A percentile compares a stretch with the other conserved stretches of the same genome.
Conservation (phyloP, 2,888 invertebrate species). For the Drosophila neutralis region DNA sequence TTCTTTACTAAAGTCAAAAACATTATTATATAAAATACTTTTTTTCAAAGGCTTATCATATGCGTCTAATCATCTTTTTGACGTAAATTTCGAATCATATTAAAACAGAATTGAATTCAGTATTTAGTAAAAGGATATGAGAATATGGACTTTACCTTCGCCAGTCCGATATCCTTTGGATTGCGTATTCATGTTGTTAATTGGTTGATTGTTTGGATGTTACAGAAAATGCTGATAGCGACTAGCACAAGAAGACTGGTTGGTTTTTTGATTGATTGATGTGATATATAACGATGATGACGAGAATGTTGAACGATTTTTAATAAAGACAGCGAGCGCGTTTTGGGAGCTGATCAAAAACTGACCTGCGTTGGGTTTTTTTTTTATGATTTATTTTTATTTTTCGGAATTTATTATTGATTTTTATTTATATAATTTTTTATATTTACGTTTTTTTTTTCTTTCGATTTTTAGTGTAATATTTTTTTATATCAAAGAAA, state of each 20-base stretch:
- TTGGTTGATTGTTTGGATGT: conserved; percentile 36
- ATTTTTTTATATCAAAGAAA: conserved; percentile 75
- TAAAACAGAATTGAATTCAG: background rate
- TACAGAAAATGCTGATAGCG: conserved; percentile 73
- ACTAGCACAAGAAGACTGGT: conserved; percentile 70
- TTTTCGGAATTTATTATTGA: conserved; percentile 19
- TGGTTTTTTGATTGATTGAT: conserved; percentile 42
- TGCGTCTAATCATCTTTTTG: background rate
- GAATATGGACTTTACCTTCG: conserved; percentile 78
- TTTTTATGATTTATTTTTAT: conserved; percentile 6
- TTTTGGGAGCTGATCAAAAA: conserved; percentile 45
- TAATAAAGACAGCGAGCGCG: conserved; percentile 46
- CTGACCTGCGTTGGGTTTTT: conserved; percentile 25
- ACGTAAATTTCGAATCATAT: background rate
- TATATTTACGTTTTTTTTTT: conserved; percentile 21
- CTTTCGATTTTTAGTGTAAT: conserved; percentile 54
- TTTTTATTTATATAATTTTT: conserved; percentile 23
- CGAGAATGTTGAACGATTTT: conserved; percentile 63
- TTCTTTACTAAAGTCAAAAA: background rate
- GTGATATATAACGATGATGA: conserved; percentile 20
- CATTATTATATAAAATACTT: background rate
- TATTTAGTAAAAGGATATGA: background rate
- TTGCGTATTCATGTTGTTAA: conserved; percentile 83
- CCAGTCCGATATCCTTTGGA: conserved; percentile 84
- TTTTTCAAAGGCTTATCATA: too few relatives aligned